Evolutionary conservation across 2,113 vertebrate species (phyloP), one percentile per base, ranked within the genome.

Genomic region (Pseudonaja textilis): DNA sequence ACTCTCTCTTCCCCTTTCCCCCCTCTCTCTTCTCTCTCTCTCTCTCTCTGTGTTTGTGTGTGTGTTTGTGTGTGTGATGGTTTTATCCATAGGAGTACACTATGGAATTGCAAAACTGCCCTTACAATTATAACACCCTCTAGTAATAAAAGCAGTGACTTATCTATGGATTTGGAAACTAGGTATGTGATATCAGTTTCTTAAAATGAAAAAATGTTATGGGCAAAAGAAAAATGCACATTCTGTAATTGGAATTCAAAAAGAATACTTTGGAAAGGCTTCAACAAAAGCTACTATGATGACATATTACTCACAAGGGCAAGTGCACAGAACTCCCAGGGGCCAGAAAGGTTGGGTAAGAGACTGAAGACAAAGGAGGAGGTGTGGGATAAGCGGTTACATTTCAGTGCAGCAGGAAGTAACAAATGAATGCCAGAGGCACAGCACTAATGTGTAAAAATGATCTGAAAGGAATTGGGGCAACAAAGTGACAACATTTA

Each of bases 271-370:
- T 87, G 64, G 88, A 52, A 89, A 56, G 47, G 45, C 23, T 86
- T 89, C 55, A 47, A 26, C 57, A 0, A 22, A 6, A 1, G 2
- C 10, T 89, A 23, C 8, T 91, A 56, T 1, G 0, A 10, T 0
- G 23, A 81, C 3, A 69, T 85, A 59, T 59, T 5, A 39, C 1
- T n/a, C 91, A 86, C 87, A n/a, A 85, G 86, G 54, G 50, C 92
- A 86, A 93, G 85, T 88, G 4, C 9, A 45, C 94, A 91, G 0
- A 45, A 89, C 91, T 92, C 87, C 64, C 89, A 57, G 47, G 85
- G 91, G 16, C 22, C 1, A 88, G 5, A 90, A 3, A 94, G 87
- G 90, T 90, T 87, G 55, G 0, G 23, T 85, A 94, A 92, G 81
- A 94, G 42, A 0, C 12, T 91, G 93, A n/a, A 87, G 87, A 22